Evolutionary conservation across 2,888 invertebrate genomes (phyloP).

Genomic region (Caenorhabditis plicata): DNA sequence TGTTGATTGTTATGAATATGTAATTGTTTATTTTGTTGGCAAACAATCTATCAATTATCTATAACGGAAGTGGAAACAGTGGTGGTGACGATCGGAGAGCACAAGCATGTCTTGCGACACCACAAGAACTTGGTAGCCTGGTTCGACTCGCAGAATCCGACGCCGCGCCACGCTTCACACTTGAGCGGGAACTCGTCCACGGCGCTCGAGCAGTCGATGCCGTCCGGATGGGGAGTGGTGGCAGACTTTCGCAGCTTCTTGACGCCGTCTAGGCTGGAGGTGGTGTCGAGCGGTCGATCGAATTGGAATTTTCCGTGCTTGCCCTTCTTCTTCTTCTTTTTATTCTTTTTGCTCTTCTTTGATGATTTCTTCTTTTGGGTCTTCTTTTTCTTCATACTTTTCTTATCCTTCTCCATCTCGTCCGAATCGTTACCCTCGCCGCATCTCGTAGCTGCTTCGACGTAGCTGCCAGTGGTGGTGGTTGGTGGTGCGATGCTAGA

Average conservation of each 20-base stretch:
- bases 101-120: slow-evolving; percentile 41
- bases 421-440: not conserved
- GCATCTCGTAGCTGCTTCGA: no score
- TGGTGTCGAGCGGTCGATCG: no score
- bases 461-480: no score
- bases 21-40: no score
- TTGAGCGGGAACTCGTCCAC: slow-evolving; percentile 34
- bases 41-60: no score
- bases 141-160: slow-evolving; percentile 41
- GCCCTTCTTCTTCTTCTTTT: slow-evolving; percentile 15
- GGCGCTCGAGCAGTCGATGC: slow-evolving; percentile 20
- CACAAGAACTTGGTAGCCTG: slow-evolving; percentile 43
- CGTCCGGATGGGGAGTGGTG: slow-evolving; percentile 1
- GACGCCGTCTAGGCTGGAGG: no score
- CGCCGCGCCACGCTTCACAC: slow-evolving; percentile 35
- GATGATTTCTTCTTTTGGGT: slow-evolving; percentile 14
- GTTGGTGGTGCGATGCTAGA: no score
- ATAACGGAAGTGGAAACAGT: slow-evolving; percentile 1
- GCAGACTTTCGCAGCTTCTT: slow-evolving; percentile 13
- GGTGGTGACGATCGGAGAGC: not conserved
- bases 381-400: slow-evolving; percentile 2
- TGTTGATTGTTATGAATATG: no score
- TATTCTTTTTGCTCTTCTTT: slow-evolving; percentile 17
- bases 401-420: not conserved
- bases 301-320: slow-evolving; percentile 1